Evolutionary conservation across 2,797 vertebrate species (phyloP), one percentile per base, ranked within the genome.

Genomic region (Euphonia xanthogaster): DNA sequence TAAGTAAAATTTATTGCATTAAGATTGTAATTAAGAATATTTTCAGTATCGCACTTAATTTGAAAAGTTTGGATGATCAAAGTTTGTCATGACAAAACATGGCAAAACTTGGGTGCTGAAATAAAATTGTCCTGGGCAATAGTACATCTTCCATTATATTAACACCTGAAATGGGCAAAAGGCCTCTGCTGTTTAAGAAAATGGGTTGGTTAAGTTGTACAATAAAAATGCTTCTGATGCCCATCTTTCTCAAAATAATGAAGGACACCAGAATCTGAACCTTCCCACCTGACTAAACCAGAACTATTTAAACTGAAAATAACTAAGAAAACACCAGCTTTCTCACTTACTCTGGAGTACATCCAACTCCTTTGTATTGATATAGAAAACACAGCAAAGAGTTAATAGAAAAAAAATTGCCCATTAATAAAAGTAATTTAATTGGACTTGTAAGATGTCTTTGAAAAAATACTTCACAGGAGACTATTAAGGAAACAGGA

Each of bases 391-490:
- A 75, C 31, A 77, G 24, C 9, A 53, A 17, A 45, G 51, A 31
- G 6, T 75, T 73, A 94, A 71, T 14, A 60, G 73, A 33, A 76
- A 47, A 51, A 40, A 35, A 90, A 14, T 4, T 20, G 27, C 2
- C 20, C 53, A 45, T 92, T 88, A 91, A 81, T 68, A 86, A 76
- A 93, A 94, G 68, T 76, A 58, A 88, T 76, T 84, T 84, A 84
- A 74, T 94, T 72, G 22, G 37, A 40, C 25, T 80, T 93, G 88
- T 37, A 79, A 86, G 70, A 86, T 72, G 14, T 13, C 51, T 88
- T 79, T 97, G 91, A 95, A 93, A 95, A 88, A 95, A 85, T 74
- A 33, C 33, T 61, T 95, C 51, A 88, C 8, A 81, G 39, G 35
- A 95, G 83, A 67, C 84, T 90, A 78, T 75, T 85, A 86, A 76